Conservation (phyloP, 1,140 invertebrate species). For the Stegodyphus mimosarum region DNA sequence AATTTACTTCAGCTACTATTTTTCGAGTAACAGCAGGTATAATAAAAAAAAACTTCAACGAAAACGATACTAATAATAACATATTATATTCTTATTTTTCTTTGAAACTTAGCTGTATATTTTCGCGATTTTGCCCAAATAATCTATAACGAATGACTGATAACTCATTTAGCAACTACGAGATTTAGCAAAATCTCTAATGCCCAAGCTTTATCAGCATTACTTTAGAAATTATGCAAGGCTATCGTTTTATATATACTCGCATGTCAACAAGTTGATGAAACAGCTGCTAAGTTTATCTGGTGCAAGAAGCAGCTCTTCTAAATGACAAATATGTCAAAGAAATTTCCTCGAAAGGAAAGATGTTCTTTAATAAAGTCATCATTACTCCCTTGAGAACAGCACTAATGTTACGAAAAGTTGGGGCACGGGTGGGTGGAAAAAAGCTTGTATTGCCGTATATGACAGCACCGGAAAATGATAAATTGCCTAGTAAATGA, state of each 20-base stretch:
- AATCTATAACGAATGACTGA: no score
- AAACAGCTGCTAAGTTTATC: constrained; percentile 45
- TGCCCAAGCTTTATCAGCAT: no score
- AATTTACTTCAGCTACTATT: no score
- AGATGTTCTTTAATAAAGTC: constrained; percentile 55
- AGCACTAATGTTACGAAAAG: constrained; percentile 54
- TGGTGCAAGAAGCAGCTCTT: constrained; percentile 28
- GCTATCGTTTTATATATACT: constrained; percentile 17
- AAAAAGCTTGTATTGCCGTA: constrained; percentile 45
- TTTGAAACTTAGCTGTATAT: no score
- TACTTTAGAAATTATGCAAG: no score
- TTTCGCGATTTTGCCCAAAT: no score
- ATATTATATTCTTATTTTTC: no score
- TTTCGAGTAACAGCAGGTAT: no score
- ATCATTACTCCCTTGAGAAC: constrained; percentile 45
- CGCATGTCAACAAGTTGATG: constrained; percentile 44
- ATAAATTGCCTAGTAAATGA: constrained; percentile 54
- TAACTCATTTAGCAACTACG: no score
- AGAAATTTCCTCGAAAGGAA: constrained; percentile 33
- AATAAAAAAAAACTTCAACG: no score
- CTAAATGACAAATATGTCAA: constrained; percentile 48
- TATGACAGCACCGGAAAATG: constrained; percentile 47
- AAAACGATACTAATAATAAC: no score
- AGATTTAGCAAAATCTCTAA: no score
- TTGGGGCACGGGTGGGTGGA: constrained; percentile 8